These are phyloP conservation scores for Adineta ricciae DNA, from an alignment of 2,888 invertebrate genomes.

Conservation along the genomic window DNA sequence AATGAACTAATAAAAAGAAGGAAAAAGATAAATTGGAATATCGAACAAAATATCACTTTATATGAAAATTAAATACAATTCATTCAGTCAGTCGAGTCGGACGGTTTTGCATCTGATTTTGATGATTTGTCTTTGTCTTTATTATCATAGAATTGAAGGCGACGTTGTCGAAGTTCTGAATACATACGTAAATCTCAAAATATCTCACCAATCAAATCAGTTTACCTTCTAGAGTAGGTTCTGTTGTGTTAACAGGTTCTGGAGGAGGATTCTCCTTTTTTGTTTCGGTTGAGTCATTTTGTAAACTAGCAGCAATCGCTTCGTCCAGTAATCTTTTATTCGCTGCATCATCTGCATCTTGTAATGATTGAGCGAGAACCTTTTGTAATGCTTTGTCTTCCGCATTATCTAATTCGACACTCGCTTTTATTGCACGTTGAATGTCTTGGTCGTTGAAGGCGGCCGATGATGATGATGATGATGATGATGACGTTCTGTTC, in stretches of 20 bases:
- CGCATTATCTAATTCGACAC: neutral
- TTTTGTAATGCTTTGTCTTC: neutral
- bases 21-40: neutral
- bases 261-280: neutral
- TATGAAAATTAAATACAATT: neutral
- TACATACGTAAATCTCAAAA: neutral
- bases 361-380: neutral
- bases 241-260: neutral
- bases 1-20: neutral
- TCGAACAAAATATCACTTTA: neutral
- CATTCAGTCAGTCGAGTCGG: neutral
- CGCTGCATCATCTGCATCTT: neutral
- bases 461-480: neutral
- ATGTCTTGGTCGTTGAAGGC: neutral
- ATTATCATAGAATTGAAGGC: neutral
- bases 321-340: neutral
- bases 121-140: neutral
- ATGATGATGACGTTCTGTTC: neutral
- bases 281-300: neutral
- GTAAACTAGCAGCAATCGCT: constrained; percentile 16
- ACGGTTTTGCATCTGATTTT: neutral
- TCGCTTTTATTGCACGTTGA: constrained; percentile 14
- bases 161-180: neutral
- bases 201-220: too few species aligned
- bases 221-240: neutral